These are phyloP conservation scores for Agonum fuliginosum DNA, from an alignment of 2,888 invertebrate genomes.

Conservation along the genomic window DNA sequence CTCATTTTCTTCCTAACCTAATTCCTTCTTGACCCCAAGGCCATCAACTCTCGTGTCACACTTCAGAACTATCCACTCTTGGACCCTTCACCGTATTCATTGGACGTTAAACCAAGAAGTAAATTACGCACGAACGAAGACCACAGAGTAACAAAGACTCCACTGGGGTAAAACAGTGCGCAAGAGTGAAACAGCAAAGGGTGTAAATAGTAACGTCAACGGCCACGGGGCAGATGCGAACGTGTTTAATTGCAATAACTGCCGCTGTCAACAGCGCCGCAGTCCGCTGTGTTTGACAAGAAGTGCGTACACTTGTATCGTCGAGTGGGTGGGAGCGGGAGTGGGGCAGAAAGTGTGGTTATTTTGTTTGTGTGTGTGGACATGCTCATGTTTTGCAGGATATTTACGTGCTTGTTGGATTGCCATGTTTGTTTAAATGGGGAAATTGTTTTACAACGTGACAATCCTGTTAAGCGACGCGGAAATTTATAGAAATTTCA, in stretches of 20 bases:
- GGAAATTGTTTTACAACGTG: constrained; percentile 22
- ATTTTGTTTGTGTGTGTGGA: constrained; percentile 7
- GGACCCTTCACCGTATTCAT: background rate
- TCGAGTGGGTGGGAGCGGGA: no score
- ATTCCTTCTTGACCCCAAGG: background rate
- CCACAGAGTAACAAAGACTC: background rate
- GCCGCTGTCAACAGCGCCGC: constrained; percentile 23
- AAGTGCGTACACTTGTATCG: constrained; percentile 36
- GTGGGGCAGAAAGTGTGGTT: background rate
- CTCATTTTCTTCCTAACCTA: background rate
- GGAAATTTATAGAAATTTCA: constrained; percentile 9
- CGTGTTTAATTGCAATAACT: constrained; percentile 32
- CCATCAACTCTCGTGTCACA: background rate
- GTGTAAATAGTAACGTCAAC: constrained; percentile 24
- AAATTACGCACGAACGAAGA: constrained; percentile 23
- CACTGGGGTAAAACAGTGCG: background rate
- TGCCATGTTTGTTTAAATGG: constrained; percentile 23
- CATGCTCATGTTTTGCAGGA: constrained; percentile 29
- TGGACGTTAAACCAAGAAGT: constrained; percentile 4
- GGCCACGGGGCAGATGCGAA: constrained; percentile 20
- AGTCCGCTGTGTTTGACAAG: constrained; percentile 46
- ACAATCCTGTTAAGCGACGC: background rate
- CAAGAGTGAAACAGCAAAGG: background rate
- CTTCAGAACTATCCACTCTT: background rate
- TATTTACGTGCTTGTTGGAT: constrained; percentile 28